These are phyloP conservation scores for Dryococelus australis DNA, from an alignment of 2,888 invertebrate species.

Conservation along the genomic window DNA sequence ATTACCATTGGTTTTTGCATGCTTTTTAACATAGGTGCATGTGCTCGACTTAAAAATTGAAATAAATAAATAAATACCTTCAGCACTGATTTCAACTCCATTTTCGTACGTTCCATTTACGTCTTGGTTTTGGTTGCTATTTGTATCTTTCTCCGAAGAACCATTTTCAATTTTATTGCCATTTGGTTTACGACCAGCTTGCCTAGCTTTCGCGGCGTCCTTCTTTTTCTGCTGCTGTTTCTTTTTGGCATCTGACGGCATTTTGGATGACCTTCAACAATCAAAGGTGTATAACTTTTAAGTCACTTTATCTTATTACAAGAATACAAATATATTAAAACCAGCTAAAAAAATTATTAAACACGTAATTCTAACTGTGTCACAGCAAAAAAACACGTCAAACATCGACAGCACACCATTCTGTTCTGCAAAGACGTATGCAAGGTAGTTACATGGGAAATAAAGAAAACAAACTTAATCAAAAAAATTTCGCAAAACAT, in stretches of 20 bases:
- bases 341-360: background rate
- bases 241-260: conserved; percentile 99
- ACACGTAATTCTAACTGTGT: background rate
- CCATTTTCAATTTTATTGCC: conserved; percentile 56
- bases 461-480: background rate
- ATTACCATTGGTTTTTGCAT: too few relatives aligned
- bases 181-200: conserved; percentile 52
- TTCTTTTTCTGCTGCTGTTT: conserved; percentile 97
- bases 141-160: conserved; percentile 53
- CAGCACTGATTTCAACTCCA: conserved; percentile 68
- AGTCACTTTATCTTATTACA: background rate
- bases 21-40: too few relatives aligned
- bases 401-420: background rate
- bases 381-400: background rate
- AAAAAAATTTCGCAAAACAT: background rate
- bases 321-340: background rate
- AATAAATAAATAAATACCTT: conserved; percentile 62
- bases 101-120: conserved; percentile 58
- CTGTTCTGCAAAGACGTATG: background rate
- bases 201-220: conserved; percentile 84
- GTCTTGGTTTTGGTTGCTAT: conserved; percentile 35
- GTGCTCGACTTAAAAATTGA: too few relatives aligned
- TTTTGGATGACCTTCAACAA: conserved; percentile 56
- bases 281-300: background rate
- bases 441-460: background rate